These are phyloP conservation scores for Zaprionus vittiger DNA, from an alignment of 1,140 invertebrate species.

Conservation along the genomic window DNA sequence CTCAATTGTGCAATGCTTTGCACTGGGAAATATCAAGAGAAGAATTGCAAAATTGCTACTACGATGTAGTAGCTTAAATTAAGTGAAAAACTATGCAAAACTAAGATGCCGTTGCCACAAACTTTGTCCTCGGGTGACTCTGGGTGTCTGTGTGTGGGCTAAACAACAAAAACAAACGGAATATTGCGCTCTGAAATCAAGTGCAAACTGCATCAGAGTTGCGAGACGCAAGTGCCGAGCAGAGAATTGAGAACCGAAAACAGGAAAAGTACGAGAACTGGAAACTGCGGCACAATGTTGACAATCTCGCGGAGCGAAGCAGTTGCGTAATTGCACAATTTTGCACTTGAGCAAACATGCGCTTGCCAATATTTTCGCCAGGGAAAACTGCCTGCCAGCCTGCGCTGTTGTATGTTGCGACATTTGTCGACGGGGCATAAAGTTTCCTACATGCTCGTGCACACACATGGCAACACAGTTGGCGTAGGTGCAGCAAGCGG, in stretches of 20 bases:
- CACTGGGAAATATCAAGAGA: not conserved
- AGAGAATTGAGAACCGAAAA: not conserved
- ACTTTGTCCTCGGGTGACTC: conserved; percentile 33
- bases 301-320: conserved; percentile 21
- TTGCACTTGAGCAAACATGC: conserved; percentile 76
- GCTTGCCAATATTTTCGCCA: conserved; percentile 63
- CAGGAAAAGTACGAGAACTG: not conserved
- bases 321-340: conserved; percentile 74
- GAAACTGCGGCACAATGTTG: conserved; percentile 15
- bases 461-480: conserved; percentile 6
- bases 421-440: conserved; percentile 13
- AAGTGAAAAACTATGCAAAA: conserved; percentile 44
- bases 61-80: conserved; percentile 28
- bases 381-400: conserved; percentile 19
- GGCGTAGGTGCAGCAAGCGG: not conserved
- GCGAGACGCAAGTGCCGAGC: too few relatives aligned
- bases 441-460: conserved; percentile 11
- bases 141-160: not conserved
- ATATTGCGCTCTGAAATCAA: conserved; percentile 33
- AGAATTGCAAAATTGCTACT: not conserved
- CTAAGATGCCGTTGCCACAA: conserved; percentile 39
- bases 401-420: conserved; percentile 4
- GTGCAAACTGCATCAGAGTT: conserved; percentile 17
- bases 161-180: conserved; percentile 11
- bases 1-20: not conserved